Conservation (phyloP, 2,797 vertebrate species). For the Lacerta bilineata region DNA sequence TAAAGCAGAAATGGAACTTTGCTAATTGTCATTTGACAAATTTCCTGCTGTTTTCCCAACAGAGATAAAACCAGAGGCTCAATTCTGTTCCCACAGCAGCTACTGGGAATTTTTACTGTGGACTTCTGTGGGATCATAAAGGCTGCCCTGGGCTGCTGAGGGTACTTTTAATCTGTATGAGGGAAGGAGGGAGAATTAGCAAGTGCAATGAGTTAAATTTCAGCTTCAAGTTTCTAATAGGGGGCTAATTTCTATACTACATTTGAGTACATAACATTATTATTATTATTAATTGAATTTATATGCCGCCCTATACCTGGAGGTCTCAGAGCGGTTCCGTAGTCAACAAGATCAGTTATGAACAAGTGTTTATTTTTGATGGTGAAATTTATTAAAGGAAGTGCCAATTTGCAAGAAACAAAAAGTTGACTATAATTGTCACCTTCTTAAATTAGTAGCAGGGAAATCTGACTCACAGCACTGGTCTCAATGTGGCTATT, state of each 20-base stretch:
- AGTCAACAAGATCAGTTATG: background rate
- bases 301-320: too few relatives aligned
- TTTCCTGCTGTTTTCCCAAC: conserved; percentile 60
- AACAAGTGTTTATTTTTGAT: background rate
- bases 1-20: conserved; percentile 45
- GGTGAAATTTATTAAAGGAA: conserved; percentile 34
- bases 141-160: conserved; percentile 53
- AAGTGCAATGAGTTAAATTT: conserved; percentile 3
- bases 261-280: background rate
- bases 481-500: too few relatives aligned
- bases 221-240: conserved; percentile 4
- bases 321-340: background rate
- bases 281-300: background rate
- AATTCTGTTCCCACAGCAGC: conserved; percentile 58
- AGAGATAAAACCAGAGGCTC: conserved; percentile 48
- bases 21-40: conserved; percentile 58
- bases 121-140: conserved; percentile 6
- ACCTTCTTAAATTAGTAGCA: background rate
- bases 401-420: conserved; percentile 13
- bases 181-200: background rate
- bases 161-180: background rate
- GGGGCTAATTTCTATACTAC: background rate
- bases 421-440: conserved; percentile 26
- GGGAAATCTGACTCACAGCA: too few relatives aligned
- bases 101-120: conserved; percentile 47